phyloP scores from a whole-genome alignment of 2,888 invertebrate genomes.

The Trissonchulus sp. region DNA sequence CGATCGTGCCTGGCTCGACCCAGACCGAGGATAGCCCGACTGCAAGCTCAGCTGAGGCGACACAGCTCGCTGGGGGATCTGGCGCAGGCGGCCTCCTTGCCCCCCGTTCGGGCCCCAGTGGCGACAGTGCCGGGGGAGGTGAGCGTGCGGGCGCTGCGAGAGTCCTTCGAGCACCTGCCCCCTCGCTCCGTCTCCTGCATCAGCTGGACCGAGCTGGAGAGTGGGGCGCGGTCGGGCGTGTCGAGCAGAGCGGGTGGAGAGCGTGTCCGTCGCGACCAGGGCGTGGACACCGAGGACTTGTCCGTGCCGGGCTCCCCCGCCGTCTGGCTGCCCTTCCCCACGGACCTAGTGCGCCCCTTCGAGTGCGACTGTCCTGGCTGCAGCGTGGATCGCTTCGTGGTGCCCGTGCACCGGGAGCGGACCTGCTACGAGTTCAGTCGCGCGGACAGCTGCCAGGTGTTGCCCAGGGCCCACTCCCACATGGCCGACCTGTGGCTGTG shows the following conservation, averaged over 20 bases:
- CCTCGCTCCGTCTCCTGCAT: background rate
- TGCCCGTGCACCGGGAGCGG: background rate
- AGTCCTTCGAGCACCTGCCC: background rate
- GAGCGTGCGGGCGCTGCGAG: background rate
- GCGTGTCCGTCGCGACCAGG: background rate
- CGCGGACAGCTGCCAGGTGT: too few relatives aligned
- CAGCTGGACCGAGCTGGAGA: background rate
- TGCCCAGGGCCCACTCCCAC: too few relatives aligned
- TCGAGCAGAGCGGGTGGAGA: background rate
- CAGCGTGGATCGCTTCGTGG: background rate
- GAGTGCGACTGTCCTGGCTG: background rate
- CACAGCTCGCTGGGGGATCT: background rate
- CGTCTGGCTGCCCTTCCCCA: constrained; percentile 5
- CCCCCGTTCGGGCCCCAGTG: too few relatives aligned
- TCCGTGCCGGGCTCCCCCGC: background rate
- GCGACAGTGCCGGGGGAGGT: too few relatives aligned
- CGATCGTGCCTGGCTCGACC: background rate
- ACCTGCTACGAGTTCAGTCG: background rate
- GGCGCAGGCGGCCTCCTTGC: background rate
- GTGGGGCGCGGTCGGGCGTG: background rate
- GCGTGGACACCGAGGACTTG: background rate
- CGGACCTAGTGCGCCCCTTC: background rate
- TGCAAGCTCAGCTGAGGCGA: background rate
- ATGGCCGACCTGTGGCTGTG: too few relatives aligned
- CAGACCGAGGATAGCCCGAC: background rate